These are phyloP conservation scores for Clanis bilineata DNA, from an alignment of 2,888 invertebrate species.

Conservation along the genomic window DNA sequence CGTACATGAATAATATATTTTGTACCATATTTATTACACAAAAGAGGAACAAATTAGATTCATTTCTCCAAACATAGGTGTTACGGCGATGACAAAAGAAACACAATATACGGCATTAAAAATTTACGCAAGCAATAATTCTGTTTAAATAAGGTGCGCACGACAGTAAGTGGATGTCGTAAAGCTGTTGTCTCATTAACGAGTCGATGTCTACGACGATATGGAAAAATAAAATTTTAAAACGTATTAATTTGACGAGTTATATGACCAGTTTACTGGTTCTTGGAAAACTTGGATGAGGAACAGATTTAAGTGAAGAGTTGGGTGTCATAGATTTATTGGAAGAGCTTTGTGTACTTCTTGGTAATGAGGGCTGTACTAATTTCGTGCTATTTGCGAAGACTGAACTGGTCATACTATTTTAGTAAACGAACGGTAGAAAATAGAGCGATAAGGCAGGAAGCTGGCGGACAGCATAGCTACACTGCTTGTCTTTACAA, in stretches of 20 bases:
- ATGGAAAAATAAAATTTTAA: constrained; percentile 39
- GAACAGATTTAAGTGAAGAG: neutral
- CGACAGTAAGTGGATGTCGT: constrained; percentile 36
- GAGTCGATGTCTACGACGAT: constrained; percentile 26
- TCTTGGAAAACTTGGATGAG: constrained; percentile 7
- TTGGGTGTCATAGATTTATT: neutral
- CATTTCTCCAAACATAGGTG: neutral
- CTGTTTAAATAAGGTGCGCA: constrained; percentile 29
- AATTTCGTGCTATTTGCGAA: too few species aligned
- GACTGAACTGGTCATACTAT: too few species aligned
- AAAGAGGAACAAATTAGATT: too few species aligned
- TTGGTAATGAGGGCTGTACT: too few species aligned
- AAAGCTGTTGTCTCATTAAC: constrained; percentile 70
- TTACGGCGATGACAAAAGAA: neutral
- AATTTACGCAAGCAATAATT: constrained; percentile 18
- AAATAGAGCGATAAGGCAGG: too few species aligned
- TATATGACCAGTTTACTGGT: constrained; percentile 50
- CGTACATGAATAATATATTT: too few species aligned
- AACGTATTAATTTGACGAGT: constrained; percentile 67
- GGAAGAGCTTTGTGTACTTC: constrained; percentile 23
- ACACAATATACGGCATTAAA: neutral
- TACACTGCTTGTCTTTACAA: too few species aligned
- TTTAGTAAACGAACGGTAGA: too few species aligned
- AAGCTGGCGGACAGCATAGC: too few species aligned
- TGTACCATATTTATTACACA: too few species aligned